Percentiles rank a stretch among this genome's conserved stretches.
Evolutionary conservation across 2,888 invertebrate genomes (phyloP).

Genomic region (Eurois occulta): DNA sequence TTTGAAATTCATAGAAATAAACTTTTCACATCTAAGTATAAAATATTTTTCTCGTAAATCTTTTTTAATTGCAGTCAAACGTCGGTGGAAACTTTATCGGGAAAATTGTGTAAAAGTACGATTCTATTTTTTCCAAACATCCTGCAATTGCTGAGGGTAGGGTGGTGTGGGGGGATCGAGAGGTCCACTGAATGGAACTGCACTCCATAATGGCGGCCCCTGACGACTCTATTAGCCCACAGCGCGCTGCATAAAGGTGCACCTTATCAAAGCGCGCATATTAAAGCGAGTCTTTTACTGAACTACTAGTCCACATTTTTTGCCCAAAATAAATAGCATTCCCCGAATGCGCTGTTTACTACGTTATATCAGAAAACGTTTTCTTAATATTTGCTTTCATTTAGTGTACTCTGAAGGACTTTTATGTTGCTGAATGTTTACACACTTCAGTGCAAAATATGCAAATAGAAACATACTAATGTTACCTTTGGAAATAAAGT

Average conservation of each 20-base stretch:
- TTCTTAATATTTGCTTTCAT: conserved; percentile 35
- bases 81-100: conserved; percentile 6
- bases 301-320: conserved; percentile 61
- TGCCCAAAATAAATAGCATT: conserved; percentile 52
- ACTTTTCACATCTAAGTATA: neutral
- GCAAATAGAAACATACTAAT: conserved; percentile 29
- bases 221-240: conserved; percentile 75
- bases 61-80: conserved; percentile 21
- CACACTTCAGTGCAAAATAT: conserved; percentile 5
- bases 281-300: conserved; percentile 75
- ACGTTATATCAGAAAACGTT: conserved; percentile 22
- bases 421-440: conserved; percentile 3
- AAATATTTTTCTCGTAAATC: neutral
- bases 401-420: neutral
- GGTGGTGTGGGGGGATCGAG: conserved; percentile 56
- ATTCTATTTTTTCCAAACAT: conserved; percentile 53
- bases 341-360: conserved; percentile 20
- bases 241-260: conserved; percentile 76
- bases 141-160: conserved; percentile 52
- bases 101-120: conserved; percentile 24
- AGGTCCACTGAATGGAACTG: conserved; percentile 69
- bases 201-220: conserved; percentile 71
- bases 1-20: conserved; percentile 4
- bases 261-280: conserved; percentile 80
- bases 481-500: conserved; percentile 56